Percentiles rank a stretch among this genome's conserved stretches.
Evolutionary conservation across 2,888 invertebrate genomes (phyloP).

Genomic region (Chironomus riparius): DNA sequence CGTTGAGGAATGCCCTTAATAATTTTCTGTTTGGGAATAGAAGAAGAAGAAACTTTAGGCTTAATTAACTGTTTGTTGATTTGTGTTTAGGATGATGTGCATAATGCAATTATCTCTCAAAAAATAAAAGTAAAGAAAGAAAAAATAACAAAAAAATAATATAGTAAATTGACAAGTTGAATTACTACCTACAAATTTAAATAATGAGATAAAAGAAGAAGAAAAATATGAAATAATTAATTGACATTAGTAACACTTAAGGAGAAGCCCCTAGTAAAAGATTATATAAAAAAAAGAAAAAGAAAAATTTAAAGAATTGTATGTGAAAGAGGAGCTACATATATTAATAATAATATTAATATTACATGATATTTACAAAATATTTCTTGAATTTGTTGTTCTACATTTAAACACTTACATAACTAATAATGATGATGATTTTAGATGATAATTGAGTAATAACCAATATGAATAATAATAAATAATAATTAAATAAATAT

Average conservation of each 20-base stretch:
- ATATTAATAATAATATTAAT: too few relatives aligned
- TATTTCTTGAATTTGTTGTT: not conserved
- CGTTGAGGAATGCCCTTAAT: not conserved
- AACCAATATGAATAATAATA: too few relatives aligned
- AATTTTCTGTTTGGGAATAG: not conserved
- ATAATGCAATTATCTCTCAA: conserved; percentile 3
- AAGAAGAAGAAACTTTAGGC: conserved; percentile 2
- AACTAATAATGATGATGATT: not conserved
- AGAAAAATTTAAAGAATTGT: not conserved
- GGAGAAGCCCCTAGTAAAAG: not conserved
- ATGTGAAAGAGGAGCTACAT: not conserved
- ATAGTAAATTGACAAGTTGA: not conserved
- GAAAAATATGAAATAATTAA: not conserved
- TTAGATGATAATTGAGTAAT: not conserved
- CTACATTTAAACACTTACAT: not conserved
- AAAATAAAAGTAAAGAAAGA: not conserved
- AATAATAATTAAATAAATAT: not conserved
- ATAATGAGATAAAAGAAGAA: not conserved
- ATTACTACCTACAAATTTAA: not conserved
- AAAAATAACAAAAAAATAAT: not conserved
- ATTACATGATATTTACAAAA: not conserved
- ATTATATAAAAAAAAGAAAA: not conserved
- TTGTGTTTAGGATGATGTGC: conserved; percentile 7
- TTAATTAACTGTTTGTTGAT: conserved; percentile 15
- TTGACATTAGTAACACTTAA: not conserved